Conservation (phyloP, 2,888 invertebrate genomes). For the Caenorhabditis doughertyi region DNA sequence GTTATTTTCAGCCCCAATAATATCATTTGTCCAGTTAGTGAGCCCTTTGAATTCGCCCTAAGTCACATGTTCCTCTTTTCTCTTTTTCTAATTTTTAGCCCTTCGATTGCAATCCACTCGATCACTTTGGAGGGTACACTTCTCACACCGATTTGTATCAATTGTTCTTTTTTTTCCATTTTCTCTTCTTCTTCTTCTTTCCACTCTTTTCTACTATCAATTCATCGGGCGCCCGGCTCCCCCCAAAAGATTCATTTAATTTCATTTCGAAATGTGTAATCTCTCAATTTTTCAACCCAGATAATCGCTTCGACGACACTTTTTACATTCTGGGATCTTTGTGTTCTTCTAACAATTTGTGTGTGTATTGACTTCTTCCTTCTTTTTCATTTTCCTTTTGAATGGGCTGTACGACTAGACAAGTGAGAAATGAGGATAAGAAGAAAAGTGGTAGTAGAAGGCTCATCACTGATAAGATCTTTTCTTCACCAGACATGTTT, state of each 20-base stretch:
- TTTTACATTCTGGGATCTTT: slow-evolving; percentile 24
- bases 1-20: not conserved
- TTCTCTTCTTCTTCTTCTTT: not conserved
- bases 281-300: not conserved
- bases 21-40: not conserved
- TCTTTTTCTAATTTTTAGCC: not conserved
- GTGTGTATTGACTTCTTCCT: not conserved
- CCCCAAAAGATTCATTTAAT: slow-evolving; percentile 26
- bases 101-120: not conserved
- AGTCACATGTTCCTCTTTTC: slow-evolving; percentile 33
- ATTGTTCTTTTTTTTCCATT: slow-evolving; percentile 25
- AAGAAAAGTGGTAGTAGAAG: slow-evolving; percentile 6
- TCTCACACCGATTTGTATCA: slow-evolving; percentile 50
- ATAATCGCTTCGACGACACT: slow-evolving; percentile 35
- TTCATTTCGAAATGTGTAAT: slow-evolving; percentile 46
- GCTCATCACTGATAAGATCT: slow-evolving; percentile 33
- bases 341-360: slow-evolving; percentile 9
- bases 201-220: slow-evolving; percentile 8
- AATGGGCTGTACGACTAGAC: slow-evolving; percentile 41
- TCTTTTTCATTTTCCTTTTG: not conserved
- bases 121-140: slow-evolving; percentile 8
- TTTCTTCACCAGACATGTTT: slow-evolving; percentile 11
- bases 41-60: not conserved
- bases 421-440: not conserved
- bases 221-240: slow-evolving; percentile 29